Evolutionary conservation across 30 jellyfish, hydroid and myxozoan genomes (phyloP).

Genomic region (Pelagia noctiluca): DNA sequence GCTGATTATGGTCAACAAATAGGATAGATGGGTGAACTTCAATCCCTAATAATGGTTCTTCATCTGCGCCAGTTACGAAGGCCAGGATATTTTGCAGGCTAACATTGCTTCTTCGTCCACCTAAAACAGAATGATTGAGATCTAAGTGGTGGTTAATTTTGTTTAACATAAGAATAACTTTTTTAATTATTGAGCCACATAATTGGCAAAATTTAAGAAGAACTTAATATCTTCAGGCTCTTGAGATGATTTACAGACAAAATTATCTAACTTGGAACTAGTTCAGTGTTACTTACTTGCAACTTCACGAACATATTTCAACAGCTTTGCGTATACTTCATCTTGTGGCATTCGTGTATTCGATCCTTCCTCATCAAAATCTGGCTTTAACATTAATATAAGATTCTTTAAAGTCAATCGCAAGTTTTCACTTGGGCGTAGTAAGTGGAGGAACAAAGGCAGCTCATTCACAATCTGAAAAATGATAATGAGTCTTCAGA

Average conservation of each 20-base stretch:
- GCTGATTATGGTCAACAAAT: constrained; percentile 8
- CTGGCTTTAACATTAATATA: constrained; percentile 27
- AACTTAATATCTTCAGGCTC: not conserved
- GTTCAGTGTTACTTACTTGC: constrained; percentile 44
- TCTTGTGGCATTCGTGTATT: constrained; percentile 28
- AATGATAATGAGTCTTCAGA: not conserved
- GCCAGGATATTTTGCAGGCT: constrained; percentile 9
- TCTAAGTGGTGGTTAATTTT: not conserved
- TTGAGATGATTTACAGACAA: not conserved
- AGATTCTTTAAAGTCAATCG: constrained; percentile 29
- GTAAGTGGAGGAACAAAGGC: constrained; percentile 27
- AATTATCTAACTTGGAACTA: not conserved
- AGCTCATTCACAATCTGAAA: constrained; percentile 29
- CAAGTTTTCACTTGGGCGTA: constrained; percentile 13
- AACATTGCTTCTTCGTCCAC: constrained; percentile 50
- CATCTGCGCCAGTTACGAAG: constrained; percentile 48
- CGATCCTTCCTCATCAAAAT: constrained; percentile 46
- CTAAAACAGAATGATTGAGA: constrained; percentile 17
- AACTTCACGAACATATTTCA: constrained; percentile 57
- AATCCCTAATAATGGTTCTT: constrained; percentile 51
- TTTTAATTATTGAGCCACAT: not conserved
- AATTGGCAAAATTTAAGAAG: not conserved
- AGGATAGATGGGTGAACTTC: constrained; percentile 29
- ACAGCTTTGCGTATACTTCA: constrained; percentile 25
- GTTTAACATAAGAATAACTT: not conserved